Base-by-base conservation (phyloP, 2,888 invertebrate genomes). In the Sicus ferrugineus region DNA sequence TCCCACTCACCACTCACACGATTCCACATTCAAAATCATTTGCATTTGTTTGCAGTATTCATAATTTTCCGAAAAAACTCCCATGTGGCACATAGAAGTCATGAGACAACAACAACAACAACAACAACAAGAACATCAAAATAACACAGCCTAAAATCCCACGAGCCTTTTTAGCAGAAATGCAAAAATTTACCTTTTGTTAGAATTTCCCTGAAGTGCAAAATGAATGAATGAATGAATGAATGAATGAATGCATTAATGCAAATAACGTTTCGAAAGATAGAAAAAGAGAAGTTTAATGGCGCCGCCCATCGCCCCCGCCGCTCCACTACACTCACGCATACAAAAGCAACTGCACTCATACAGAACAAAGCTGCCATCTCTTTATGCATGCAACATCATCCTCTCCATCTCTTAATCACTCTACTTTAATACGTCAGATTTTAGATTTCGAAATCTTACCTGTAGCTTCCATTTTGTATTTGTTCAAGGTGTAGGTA, bases 201-300 rank as follows among this genome's bases (percentile, higher is more conserved):
- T n/a, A 21, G 19, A 6, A 59, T 59, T 34, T 59, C 21, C 59
- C 34, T 19, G 34, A 34, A 59, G 21, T 59, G 31, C 7, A 59
- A 59, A 31, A 58, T 59, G 34, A 31, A 59, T 59, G 21, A 19
- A 59, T 38, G 19, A 50, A 21, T 50, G 50, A 31, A 59, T 59
- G 21, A 19, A 59, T 38, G 19, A 50, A 21, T 50, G 50, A 31
- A 59, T 59, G 21, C 34, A 59, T 38, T 50, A 50, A 21, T 50
- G 50, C 21, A 50, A 50, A 50, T 21, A 50, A 23, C 23, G 21
- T 23, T 50, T 9, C 11, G 21, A 6, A 16, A 50, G 21, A 23
- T 9, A 34, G n/a, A n/a, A n/a, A n/a, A n/a, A n/a, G n/a, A n/a
- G n/a, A n/a, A n/a, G n/a, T n/a, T n/a, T n/a, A n/a, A n/a, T n/a